A percentile compares a stretch with the other conserved stretches of the same genome.
phyloP scores from a whole-genome alignment of 2,113 vertebrate species.

The Sinocyclocheilus rhinocerous region DNA sequence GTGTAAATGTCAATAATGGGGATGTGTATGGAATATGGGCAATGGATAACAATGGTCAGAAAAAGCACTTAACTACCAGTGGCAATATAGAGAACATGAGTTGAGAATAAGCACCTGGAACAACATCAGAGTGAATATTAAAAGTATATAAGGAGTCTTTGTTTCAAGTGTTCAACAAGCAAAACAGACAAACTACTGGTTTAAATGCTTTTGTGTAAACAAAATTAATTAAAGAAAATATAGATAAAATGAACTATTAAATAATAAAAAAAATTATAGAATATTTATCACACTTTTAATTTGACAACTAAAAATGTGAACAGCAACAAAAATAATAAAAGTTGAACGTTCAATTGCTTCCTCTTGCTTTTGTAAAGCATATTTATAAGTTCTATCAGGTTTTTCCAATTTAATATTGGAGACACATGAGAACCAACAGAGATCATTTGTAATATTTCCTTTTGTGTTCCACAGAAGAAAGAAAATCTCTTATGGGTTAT shows the following conservation, averaged over 20 bases:
- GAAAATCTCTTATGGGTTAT: neutral
- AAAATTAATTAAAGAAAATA: neutral
- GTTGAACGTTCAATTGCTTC: neutral
- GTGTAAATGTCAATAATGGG: slow-evolving; percentile 46
- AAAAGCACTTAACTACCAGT: slow-evolving; percentile 44
- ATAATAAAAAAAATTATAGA: too few relatives aligned
- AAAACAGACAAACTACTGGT: too few relatives aligned
- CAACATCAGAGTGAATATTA: neutral
- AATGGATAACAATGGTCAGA: slow-evolving; percentile 2
- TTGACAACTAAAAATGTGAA: neutral
- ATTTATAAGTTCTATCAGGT: neutral
- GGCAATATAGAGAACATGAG: slow-evolving; percentile 9
- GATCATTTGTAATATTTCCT: neutral
- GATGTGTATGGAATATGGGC: slow-evolving; percentile 36
- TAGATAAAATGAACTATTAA: too few relatives aligned
- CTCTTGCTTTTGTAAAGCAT: neutral
- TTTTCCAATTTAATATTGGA: neutral
- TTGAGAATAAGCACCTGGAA: slow-evolving; percentile 12
- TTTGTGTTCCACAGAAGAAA: neutral
- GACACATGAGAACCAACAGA: neutral
- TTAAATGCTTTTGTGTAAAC: neutral
- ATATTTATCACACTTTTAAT: neutral
- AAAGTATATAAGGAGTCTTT: neutral
- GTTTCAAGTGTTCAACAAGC: neutral
- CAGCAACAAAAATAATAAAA: neutral